Base-by-base conservation (phyloP, 2,888 invertebrate genomes). In the Bombylius discolor region DNA sequence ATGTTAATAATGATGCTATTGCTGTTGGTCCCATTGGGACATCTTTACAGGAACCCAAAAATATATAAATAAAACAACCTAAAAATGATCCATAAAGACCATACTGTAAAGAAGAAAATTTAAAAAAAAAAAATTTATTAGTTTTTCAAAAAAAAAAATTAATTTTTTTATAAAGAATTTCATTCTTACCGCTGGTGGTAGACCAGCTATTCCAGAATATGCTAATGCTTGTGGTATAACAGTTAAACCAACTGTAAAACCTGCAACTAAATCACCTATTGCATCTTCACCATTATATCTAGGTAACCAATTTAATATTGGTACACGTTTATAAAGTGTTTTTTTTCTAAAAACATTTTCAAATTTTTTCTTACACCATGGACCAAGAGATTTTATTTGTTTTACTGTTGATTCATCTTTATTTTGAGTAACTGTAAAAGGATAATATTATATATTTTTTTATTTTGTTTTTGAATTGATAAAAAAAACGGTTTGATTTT, bases 11-110 rank as follows among this genome's bases (percentile, higher is more conserved):
- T 1, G 94, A 90, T 59, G 90, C 85, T 62, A 96, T 92, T 62
- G 95, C 94, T 4, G 93, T 94, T 5, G 95, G 95, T 8, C 96
- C 94, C 64, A 94, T 83, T 3, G 94, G 93, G 62, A 93, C 87
- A 71, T 94, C 93, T 72, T 92, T 92, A 70, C 92, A 90, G 56
- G 90, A 89, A 33, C 94, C 94, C 63, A 95, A 80, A 59, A 95
- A 71, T 62, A 90, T 87, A 77, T 96, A 96, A 60, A 93, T 79
- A 72, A 95, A 87, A 71, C 89, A 88, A 54, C 94, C 92, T 65
- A 94, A 75, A 73, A 95, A 95, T 31, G 94, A 91, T 51, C 92
- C 89, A 73, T 95, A 96, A 56, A 96, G 78, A 48, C 96, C 96
- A 73, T 90, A 89, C 84, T 93, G 79, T 23, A 74, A 67, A 62